Evolutionary conservation across 2,888 invertebrate species (phyloP).

Genomic region (Eupithecia centaureata): DNA sequence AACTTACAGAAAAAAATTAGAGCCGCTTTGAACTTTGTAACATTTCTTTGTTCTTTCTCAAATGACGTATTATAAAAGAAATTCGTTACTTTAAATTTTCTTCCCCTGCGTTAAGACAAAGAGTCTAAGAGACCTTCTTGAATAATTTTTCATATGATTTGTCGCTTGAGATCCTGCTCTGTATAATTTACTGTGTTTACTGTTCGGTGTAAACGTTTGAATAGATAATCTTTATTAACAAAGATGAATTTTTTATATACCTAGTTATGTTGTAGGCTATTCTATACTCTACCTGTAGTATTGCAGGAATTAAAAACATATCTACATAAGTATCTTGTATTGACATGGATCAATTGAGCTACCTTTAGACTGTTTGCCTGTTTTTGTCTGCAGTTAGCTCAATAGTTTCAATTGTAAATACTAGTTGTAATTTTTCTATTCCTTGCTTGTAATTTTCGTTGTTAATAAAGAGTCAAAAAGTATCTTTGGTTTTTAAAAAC

Average conservation of each 20-base stretch:
- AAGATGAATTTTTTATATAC: not conserved
- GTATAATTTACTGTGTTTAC: not conserved
- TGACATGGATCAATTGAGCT: too few relatives aligned
- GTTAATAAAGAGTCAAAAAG: too few relatives aligned
- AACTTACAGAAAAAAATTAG: constrained; percentile 35
- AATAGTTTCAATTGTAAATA: too few relatives aligned
- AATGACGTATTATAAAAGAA: constrained; percentile 45
- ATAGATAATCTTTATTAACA: not conserved
- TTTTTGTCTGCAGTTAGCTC: too few relatives aligned
- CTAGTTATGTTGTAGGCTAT: not conserved
- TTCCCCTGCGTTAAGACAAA: constrained; percentile 16
- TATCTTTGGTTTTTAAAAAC: not conserved
- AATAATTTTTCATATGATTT: constrained; percentile 16
- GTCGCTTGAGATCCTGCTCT: not conserved
- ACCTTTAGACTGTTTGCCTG: too few relatives aligned
- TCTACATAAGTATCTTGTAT: too few relatives aligned
- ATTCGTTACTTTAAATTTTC: constrained; percentile 40
- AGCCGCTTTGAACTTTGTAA: constrained; percentile 41
- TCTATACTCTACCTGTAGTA: not conserved
- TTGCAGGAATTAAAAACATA: not conserved
- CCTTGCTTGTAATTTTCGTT: too few relatives aligned
- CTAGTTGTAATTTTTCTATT: too few relatives aligned
- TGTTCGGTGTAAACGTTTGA: not conserved
- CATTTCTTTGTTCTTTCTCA: constrained; percentile 45
- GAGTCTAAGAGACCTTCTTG: constrained; percentile 4